phyloP scores from a whole-genome alignment of 2,113 vertebrate species.

The Periophthalmus modestus region DNA sequence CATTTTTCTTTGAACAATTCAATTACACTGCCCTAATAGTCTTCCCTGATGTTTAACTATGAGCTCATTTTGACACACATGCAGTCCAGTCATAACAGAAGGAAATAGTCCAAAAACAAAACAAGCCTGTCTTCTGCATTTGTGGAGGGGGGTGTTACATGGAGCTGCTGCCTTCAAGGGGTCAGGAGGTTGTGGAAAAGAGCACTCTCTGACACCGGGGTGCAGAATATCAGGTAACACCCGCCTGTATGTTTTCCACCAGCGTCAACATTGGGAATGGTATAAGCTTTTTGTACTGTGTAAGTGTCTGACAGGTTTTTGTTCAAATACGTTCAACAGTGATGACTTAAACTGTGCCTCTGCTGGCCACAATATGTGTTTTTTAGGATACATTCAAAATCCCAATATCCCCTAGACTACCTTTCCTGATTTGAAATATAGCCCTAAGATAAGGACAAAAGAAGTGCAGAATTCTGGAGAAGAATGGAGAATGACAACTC shows the following conservation, averaged over 20 bases:
- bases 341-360: slow-evolving; percentile 35
- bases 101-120: slow-evolving; percentile 65
- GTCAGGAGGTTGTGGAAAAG: slow-evolving; percentile 58
- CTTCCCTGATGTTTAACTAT: slow-evolving; percentile 43
- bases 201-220: slow-evolving; percentile 68
- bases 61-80: slow-evolving; percentile 53
- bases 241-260: slow-evolving; percentile 51
- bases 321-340: slow-evolving; percentile 40
- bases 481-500: too few species aligned
- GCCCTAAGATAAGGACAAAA: too few species aligned
- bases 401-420: too few species aligned
- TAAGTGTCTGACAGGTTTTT: slow-evolving; percentile 47
- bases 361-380: slow-evolving; percentile 6
- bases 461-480: too few species aligned
- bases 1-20: slow-evolving; percentile 5
- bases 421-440: too few species aligned
- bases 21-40: slow-evolving; percentile 12
- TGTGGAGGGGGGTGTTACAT: slow-evolving; percentile 53
- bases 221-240: slow-evolving; percentile 72
- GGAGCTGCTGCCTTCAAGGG: slow-evolving; percentile 39
- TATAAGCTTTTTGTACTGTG: slow-evolving; percentile 45
- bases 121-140: slow-evolving; percentile 48
- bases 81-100: slow-evolving; percentile 65
- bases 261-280: slow-evolving; percentile 63
- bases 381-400: background rate